Percentiles rank a stretch among this genome's conserved stretches.
phyloP scores from a whole-genome alignment of 1,140 invertebrate genomes.

The Lethrus apterus region DNA sequence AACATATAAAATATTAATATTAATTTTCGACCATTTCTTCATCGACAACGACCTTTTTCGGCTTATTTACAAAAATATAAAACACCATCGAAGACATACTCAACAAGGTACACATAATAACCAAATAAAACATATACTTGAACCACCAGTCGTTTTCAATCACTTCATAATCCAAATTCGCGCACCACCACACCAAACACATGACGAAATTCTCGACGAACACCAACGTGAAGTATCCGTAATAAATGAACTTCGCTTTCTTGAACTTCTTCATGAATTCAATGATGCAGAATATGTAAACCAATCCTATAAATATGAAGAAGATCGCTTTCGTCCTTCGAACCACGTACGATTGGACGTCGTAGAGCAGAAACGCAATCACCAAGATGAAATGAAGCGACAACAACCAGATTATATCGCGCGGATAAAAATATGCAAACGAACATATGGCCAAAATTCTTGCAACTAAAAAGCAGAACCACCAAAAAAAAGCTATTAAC shows the following conservation, averaged over 20 bases:
- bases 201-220: slow-evolving; percentile 57
- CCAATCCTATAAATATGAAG: slow-evolving; percentile 57
- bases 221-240: slow-evolving; percentile 55
- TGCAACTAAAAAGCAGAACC: slow-evolving; percentile 61
- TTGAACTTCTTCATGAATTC: slow-evolving; percentile 69
- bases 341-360: slow-evolving; percentile 33
- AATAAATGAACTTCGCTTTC: slow-evolving; percentile 57
- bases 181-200: slow-evolving; percentile 54
- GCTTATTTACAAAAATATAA: slow-evolving; percentile 30
- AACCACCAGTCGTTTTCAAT: slow-evolving; percentile 54
- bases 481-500: slow-evolving; percentile 58
- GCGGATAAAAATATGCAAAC: slow-evolving; percentile 60
- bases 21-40: slow-evolving; percentile 15
- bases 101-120: slow-evolving; percentile 35
- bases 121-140: slow-evolving; percentile 47
- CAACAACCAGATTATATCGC: slow-evolving; percentile 40
- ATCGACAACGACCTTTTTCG: slow-evolving; percentile 26
- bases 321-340: slow-evolving; percentile 41
- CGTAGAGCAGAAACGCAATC: slow-evolving; percentile 31
- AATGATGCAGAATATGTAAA: slow-evolving; percentile 65
- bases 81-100: slow-evolving; percentile 35
- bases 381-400: slow-evolving; percentile 28
- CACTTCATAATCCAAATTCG: slow-evolving; percentile 42
- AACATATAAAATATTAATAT: background rate
- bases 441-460: slow-evolving; percentile 59